phyloP scores from a whole-genome alignment of 2,113 vertebrate genomes.

The Heptranchias perlo region DNA sequence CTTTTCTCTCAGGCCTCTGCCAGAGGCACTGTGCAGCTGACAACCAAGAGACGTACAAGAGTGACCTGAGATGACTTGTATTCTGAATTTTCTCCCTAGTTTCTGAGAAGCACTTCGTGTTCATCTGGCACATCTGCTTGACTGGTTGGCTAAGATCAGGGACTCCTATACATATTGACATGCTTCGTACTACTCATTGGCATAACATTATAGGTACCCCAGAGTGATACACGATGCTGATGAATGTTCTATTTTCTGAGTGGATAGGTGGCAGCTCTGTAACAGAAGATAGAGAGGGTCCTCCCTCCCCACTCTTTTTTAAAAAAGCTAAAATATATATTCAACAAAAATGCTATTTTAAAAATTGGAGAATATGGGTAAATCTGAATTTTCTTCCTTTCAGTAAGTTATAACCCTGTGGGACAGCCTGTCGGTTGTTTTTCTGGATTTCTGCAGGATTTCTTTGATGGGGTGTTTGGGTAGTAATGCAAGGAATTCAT shows the following conservation, averaged over 20 bases:
- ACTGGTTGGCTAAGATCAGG: background rate
- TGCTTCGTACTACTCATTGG: background rate
- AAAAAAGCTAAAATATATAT: background rate
- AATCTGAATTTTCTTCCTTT: too few species aligned
- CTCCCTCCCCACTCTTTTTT: background rate
- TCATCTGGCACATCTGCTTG: background rate
- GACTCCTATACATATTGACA: background rate
- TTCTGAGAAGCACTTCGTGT: background rate
- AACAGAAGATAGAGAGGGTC: background rate
- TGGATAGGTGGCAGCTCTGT: background rate
- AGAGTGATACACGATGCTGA: background rate
- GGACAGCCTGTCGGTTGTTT: too few species aligned
- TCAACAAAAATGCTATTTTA: background rate
- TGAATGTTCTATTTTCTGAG: background rate
- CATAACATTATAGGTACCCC: background rate
- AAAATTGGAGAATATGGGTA: too few species aligned
- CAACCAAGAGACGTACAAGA: background rate
- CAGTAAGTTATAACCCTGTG: too few species aligned
- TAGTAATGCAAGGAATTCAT: too few species aligned
- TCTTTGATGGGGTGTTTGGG: too few species aligned
- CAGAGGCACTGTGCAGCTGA: too few species aligned
- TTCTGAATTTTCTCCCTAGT: background rate
- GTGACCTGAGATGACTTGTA: background rate
- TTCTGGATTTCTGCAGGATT: too few species aligned
- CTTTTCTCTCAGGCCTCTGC: too few species aligned